phyloP scores from a whole-genome alignment of 2,888 invertebrate genomes.

The Xanthorhoe spadicearia region DNA sequence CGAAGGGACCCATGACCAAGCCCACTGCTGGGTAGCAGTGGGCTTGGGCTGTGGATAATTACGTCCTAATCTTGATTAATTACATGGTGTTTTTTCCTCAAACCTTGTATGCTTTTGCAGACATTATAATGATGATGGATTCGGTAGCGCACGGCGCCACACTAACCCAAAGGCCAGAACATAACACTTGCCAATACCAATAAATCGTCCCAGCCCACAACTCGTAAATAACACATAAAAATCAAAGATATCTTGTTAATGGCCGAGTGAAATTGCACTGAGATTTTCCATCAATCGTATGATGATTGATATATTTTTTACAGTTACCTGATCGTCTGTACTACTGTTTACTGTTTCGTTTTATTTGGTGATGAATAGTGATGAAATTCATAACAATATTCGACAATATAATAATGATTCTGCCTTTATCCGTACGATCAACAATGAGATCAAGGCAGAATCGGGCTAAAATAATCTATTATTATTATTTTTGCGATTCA shows the following conservation, averaged over 20 bases:
- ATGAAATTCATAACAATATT: no score
- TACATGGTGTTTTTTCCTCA: no score
- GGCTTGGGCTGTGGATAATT: no score
- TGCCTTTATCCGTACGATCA: no score
- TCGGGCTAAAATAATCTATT: no score
- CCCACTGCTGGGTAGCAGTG: no score
- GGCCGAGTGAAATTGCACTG: not conserved
- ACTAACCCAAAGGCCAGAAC: conserved; percentile 19
- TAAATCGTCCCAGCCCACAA: conserved; percentile 26
- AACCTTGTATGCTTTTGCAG: not conserved
- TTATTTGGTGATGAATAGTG: no score
- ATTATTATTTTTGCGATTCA: no score
- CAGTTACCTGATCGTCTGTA: not conserved
- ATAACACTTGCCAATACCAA: conserved; percentile 32
- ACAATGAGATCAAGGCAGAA: no score
- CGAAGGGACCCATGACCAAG: not conserved
- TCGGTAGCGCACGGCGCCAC: conserved; percentile 21
- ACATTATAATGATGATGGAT: conserved; percentile 6
- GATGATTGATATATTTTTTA: not conserved
- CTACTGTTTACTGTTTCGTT: no score
- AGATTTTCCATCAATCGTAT: not conserved
- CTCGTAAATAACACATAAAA: conserved; percentile 31
- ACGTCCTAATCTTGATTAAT: no score
- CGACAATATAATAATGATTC: no score
- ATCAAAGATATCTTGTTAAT: conserved; percentile 17